Conservation (phyloP, 2,113 vertebrate species). For the Apteryx mantelli region DNA sequence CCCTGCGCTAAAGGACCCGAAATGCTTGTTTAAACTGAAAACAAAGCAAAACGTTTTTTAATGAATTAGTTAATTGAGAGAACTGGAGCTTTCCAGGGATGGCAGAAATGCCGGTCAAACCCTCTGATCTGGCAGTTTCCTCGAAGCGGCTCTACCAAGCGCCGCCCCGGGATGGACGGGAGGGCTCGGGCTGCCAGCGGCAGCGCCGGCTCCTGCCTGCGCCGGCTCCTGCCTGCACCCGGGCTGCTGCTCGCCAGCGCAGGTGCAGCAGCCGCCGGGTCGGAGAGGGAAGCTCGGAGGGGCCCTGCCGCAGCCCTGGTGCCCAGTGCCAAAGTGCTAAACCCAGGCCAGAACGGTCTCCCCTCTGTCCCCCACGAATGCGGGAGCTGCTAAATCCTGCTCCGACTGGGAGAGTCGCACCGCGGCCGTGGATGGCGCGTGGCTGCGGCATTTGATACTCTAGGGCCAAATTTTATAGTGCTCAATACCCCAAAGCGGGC, state of each 20-base stretch:
- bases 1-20: background rate
- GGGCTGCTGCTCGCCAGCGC: background rate
- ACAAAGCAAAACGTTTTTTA: fast-evolving
- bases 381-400: too few relatives aligned
- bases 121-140: background rate
- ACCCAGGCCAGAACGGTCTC: too few relatives aligned
- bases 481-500: background rate
- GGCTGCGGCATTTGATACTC: background rate
- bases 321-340: too few relatives aligned
- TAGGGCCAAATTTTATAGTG: too few relatives aligned
- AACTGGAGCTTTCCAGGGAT: background rate
- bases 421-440: fast-evolving
- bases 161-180: too few relatives aligned
- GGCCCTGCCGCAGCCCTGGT: too few relatives aligned
- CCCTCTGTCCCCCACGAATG: background rate
- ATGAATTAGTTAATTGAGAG: background rate
- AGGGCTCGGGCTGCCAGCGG: too few relatives aligned
- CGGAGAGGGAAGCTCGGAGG: background rate
- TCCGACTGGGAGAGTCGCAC: fast-evolving
- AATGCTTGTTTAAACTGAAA: fast-evolving
- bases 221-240: too few relatives aligned
- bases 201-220: too few relatives aligned
- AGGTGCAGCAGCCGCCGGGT: too few relatives aligned
- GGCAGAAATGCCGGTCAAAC: background rate
- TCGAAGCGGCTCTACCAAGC: fast-evolving